Evolutionary conservation across 2,888 invertebrate species (phyloP).

Genomic region (Matsumyia berberina): DNA sequence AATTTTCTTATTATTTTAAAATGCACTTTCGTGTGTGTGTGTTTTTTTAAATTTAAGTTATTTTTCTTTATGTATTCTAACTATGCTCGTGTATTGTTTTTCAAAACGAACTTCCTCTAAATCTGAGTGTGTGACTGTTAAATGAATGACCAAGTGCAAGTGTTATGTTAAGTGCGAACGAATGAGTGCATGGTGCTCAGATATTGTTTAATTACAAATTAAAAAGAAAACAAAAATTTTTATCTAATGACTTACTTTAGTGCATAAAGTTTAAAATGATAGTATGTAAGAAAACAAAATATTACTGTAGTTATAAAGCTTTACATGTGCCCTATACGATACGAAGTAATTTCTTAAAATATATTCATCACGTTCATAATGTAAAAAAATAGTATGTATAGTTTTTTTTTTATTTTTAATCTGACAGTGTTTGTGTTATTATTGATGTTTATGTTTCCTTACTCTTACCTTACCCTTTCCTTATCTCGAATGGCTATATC

Average conservation of each 20-base stretch:
- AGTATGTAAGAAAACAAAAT: conserved; percentile 42
- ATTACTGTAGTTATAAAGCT: conserved; percentile 80
- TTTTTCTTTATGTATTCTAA: conserved; percentile 19
- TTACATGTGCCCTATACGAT: conserved; percentile 82
- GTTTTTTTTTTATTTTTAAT: conserved; percentile 14
- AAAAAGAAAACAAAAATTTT: conserved; percentile 19
- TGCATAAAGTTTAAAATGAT: conserved; percentile 34
- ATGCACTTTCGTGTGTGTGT: conserved; percentile 1
- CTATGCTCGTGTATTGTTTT: conserved; percentile 40
- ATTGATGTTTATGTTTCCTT: neutral
- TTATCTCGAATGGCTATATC: too few relatives aligned
- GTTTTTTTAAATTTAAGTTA: too few relatives aligned
- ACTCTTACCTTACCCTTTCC: too few relatives aligned
- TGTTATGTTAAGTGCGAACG: too few relatives aligned
- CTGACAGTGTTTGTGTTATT: conserved; percentile 35
- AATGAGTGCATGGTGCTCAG: conserved; percentile 48
- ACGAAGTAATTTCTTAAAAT: conserved; percentile 31
- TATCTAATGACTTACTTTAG: conserved; percentile 38
- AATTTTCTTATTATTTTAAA: conserved; percentile 51
- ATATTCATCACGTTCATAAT: conserved; percentile 35
- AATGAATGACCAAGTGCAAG: neutral
- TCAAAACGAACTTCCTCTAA: conserved; percentile 59
- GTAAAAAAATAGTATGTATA: conserved; percentile 30
- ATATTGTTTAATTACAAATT: conserved; percentile 56
- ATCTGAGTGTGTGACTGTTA: conserved; percentile 53